Conservation (phyloP, 1,140 invertebrate genomes). For the Trichonephila clavata region DNA sequence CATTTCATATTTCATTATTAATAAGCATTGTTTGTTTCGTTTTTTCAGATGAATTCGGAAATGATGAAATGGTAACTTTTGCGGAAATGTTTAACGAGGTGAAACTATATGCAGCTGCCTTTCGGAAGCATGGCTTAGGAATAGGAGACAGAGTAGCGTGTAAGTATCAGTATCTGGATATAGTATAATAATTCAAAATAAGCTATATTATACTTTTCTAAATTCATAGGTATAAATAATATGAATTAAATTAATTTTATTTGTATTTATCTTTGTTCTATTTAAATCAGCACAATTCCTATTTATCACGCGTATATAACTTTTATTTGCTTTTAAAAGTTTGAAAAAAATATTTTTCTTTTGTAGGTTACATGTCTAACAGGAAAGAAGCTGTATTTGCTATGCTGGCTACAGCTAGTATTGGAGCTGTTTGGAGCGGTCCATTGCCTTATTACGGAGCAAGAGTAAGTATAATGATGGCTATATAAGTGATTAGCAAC, state of each 20-base stretch:
- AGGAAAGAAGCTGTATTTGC: conserved; percentile 75
- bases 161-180: conserved; percentile 12
- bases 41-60: conserved; percentile 61
- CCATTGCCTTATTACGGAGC: conserved; percentile 77
- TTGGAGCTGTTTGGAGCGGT: conserved; percentile 78
- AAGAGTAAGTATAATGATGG: conserved; percentile 27
- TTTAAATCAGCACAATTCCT: too few species aligned
- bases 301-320: too few species aligned
- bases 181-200: too few species aligned
- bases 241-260: too few species aligned
- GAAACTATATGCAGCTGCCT: conserved; percentile 62
- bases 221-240: too few species aligned
- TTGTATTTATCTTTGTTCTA: too few species aligned
- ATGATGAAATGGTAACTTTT: conserved; percentile 66
- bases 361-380: conserved; percentile 76
- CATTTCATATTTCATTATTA: too few species aligned
- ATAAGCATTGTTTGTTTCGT: not conserved
- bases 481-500: too few species aligned
- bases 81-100: conserved; percentile 66
- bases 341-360: too few species aligned
- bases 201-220: too few species aligned
- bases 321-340: too few species aligned
- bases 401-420: conserved; percentile 75
- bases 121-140: conserved; percentile 27
- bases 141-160: conserved; percentile 64